Evolutionary conservation across 2,797 vertebrate genomes (phyloP), one percentile per base, ranked within the genome.

Genomic region (Syngnathus acus): DNA sequence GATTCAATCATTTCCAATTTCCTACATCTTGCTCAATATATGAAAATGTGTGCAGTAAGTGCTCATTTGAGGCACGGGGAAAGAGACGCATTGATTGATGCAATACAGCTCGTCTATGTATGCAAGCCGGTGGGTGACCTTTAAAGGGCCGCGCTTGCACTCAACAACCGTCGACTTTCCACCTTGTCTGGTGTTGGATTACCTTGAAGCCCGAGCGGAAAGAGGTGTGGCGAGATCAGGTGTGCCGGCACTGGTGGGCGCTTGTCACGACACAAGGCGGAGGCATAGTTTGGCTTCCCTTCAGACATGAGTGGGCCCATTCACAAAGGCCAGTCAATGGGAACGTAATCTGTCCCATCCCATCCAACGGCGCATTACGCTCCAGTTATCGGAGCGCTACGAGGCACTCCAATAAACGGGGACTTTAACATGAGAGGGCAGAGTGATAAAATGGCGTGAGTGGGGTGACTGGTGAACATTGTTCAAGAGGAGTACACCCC

Each of bases 251-350:
- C 50, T 81, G 79, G 87, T 87, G 72, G 82, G 65, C 76, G 65
- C 81, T 81, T 66, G 79, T 84, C 82, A 84, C 86, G 6, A 16
- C 88, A 88, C 58, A 70, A 37, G 89, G 88, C 86, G 83, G 78
- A 79, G 83, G 60, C 60, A 45, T 58, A 84, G 87, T 86, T 85
- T 79, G 67, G 72, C 74, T 87, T 89, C 80, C 86, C 86, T 80
- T 71, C 82, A 82, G 76, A 86, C 89, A 86, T 90, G 90, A 91
- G 89, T 77, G 86, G 51, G 67, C 84, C 88, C 87, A 84, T 90
- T 91, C 89, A 91, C 83, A 82, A 84, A 72, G 86, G 79, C 86
- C 83, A 86, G 88, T 87, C 91, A 85, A 83, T 87, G 87, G 91
- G 89, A 92, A 93, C 89, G 74, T 71, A 89, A 92, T 84, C 89